Conservation (phyloP, 2,113 vertebrate species). For the Sakesphorus luctuosus region DNA sequence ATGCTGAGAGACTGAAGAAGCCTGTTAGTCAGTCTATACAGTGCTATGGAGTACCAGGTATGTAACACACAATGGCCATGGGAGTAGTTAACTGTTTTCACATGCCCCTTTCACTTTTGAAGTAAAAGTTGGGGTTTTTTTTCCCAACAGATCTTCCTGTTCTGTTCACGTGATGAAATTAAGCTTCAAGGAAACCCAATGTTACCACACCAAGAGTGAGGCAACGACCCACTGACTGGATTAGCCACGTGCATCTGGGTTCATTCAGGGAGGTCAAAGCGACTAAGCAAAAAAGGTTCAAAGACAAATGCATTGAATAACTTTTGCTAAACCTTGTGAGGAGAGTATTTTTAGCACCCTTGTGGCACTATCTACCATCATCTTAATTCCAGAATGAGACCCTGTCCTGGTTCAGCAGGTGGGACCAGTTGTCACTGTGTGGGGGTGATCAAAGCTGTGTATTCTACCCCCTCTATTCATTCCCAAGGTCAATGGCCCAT, state of each 20-base stretch:
- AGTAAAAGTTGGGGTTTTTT: background rate
- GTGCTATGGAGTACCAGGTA: rapidly evolving
- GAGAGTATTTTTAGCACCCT: background rate
- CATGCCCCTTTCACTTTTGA: background rate
- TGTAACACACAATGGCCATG: background rate
- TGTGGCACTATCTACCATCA: background rate
- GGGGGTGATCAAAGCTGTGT: too few species aligned
- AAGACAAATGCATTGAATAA: background rate
- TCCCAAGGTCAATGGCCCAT: too few species aligned
- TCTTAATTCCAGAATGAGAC: background rate
- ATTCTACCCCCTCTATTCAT: too few species aligned
- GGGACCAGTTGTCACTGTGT: too few species aligned
- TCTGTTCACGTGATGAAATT: background rate
- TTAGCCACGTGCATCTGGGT: background rate
- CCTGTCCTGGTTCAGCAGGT: too few species aligned
- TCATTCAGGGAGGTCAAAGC: background rate
- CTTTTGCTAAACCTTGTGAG: background rate
- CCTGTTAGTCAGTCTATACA: background rate
- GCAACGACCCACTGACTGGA: background rate
- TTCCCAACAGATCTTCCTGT: background rate
- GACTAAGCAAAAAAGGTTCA: background rate
- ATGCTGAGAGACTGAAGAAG: background rate
- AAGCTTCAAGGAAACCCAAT: background rate
- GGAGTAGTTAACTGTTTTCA: background rate
- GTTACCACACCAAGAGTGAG: background rate